Evolutionary conservation across 2,797 vertebrate species (phyloP), one percentile per base, ranked within the genome.

Genomic region (Chaunax sp.): DNA sequence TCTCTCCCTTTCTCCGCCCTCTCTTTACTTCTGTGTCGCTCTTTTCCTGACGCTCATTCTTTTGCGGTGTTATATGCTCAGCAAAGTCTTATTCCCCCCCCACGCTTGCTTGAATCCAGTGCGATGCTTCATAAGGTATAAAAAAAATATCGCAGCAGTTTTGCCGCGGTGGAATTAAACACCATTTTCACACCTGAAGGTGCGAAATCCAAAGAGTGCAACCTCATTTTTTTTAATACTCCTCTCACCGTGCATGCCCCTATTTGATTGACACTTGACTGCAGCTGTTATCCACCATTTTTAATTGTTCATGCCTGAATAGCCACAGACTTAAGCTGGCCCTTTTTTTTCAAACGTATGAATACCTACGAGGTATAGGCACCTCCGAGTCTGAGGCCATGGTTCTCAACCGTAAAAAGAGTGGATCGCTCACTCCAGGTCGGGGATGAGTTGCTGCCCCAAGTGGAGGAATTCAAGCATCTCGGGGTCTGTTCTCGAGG

Each of bases 1-100:
- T 52, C 62, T 79, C 59, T 73, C 64, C 3, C 3, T 74, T 44
- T 49, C 72, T 37, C 26, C 47, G 33, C 20, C 33, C 35, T 61
- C 51, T 47, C 49, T 64, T 57, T 61, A 35, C 43, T 61, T 58
- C 15, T 83, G 60, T 83, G 63, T 76, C 78, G 67, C 66, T 76
- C 72, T 81, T 52, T 72, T 78, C 33, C 62, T 66, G 59, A 62
- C 54, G 41, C 51, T 62, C 57, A 43, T 47, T 78, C 37, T 26
- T 62, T 55, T 57, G 51, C 16, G 5, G 22, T 43, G 11, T 47
- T 56, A 25, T 15, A 30, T 59, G 25, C 49, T 5, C 47, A 67
- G 22, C 55, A 72, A 81, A 79, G 47, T 11, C 10, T 44, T 14
- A 9, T 23, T 23, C 47, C 0, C 19, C 8, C 1, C 7, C 26